phyloP scores from a whole-genome alignment of 2,888 invertebrate species.

The Sarcophaga variegata region DNA sequence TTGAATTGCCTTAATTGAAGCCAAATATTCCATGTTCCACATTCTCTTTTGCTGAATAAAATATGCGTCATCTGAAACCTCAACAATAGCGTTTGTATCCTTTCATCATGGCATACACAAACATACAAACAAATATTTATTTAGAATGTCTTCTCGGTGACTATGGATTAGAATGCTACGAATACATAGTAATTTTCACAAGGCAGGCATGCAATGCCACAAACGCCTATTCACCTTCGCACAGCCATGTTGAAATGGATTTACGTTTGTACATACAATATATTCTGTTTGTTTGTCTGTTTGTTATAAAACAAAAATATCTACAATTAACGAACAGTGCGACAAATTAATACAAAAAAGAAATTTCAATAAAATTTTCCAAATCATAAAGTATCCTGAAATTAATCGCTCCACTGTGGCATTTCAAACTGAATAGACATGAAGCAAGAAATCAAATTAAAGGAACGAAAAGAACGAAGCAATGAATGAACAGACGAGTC shows the following conservation, averaged over 20 bases:
- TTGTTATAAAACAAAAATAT: no score
- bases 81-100: no score
- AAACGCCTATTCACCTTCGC: not conserved
- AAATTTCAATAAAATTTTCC: not conserved
- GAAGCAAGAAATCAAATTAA: no score
- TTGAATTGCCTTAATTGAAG: not conserved
- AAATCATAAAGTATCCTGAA: not conserved
- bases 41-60: slow-evolving; percentile 12
- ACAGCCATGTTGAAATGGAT: not conserved
- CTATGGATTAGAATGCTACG: not conserved
- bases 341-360: not conserved
- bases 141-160: slow-evolving; percentile 21
- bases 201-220: not conserved
- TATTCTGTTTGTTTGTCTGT: no score
- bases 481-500: slow-evolving; percentile 21
- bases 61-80: not conserved
- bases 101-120: not conserved
- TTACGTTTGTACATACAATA: slow-evolving; percentile 1
- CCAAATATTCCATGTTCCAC: not conserved
- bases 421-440: not conserved
- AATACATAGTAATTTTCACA: not conserved
- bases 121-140: not conserved
- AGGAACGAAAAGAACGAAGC: not conserved
- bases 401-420: not conserved
- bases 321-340: not conserved